Evolutionary conservation across 1,140 invertebrate genomes (phyloP), one percentile per base, ranked within the genome.

Genomic region (Papilio polyxenes): DNA sequence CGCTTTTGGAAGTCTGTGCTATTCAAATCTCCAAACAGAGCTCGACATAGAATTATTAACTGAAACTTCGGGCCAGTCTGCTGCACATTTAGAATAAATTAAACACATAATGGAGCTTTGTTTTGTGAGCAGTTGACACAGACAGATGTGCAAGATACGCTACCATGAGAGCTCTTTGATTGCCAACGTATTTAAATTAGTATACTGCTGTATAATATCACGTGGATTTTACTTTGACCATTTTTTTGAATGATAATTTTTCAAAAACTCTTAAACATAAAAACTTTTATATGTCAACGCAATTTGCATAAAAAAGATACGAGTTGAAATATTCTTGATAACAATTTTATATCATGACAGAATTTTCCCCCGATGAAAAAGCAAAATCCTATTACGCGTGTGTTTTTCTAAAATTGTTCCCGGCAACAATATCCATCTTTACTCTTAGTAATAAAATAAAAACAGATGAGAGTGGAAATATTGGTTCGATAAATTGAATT

Each of bases 401-500:
- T 72, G 65, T 72, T 72, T 72, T 37, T 72, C 65, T 72, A 72
- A 72, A 72, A 72, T 37, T 72, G 65, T 40, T 72, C 65, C 31
- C 65, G 62, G 62, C 65, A 37, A 40, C 65, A 72, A 72, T 72
- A 72, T 72, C 65, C 65, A 72, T 72, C 65, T 37, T 72, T 72
- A 40, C 65, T 72, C 31, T 72, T 37, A 31, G 65, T 72, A 72
- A 72, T 72, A 72, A 72, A 72, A 72, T 72, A 72, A 72, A 72
- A 72, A 72, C 23, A 72, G 65, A 72, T 72, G 65, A 37, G 31
- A 72, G 59, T 65, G 56, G 56, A 80, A 65, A 80, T 80, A 80
- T 80, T 40, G 78, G 56, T 65, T 65, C 78, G 59, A 65, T 80
- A 62, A 80, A 80, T 65, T 44, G 78, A 65, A 80, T 80, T 62